These are phyloP conservation scores for Tinamus major DNA, from an alignment of 2,797 vertebrate species.

Conservation along the genomic window DNA sequence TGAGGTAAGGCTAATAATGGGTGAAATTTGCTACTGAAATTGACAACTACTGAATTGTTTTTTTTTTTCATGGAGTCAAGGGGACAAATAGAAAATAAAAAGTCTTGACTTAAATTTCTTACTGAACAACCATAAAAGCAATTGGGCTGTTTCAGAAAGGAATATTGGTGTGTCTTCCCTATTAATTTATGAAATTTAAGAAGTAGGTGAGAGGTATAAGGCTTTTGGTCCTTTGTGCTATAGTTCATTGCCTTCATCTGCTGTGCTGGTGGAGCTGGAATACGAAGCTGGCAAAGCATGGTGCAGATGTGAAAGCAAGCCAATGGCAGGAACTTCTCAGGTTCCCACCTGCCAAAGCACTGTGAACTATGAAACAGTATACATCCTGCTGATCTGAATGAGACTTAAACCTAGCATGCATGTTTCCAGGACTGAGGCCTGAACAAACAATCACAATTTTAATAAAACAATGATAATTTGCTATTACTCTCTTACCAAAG, in stretches of 20 bases:
- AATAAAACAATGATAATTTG: not conserved
- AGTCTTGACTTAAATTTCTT: not conserved
- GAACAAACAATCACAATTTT: not conserved
- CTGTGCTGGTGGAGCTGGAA: not conserved
- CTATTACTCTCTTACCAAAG: not conserved
- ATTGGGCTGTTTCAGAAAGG: not conserved
- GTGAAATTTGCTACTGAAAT: not conserved
- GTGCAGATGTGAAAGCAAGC: not conserved
- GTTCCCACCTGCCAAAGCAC: not conserved
- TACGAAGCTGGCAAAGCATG: slow-evolving; percentile 1
- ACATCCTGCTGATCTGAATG: not conserved
- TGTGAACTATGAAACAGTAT: not conserved
- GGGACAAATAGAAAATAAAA: not conserved
- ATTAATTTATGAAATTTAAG: not conserved
- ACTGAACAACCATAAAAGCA: not conserved
- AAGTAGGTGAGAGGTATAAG: not conserved
- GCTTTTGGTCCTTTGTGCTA: not conserved
- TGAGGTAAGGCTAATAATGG: not conserved
- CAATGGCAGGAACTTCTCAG: not conserved
- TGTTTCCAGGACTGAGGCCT: not conserved
- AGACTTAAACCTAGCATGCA: not conserved
- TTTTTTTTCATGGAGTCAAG: not conserved
- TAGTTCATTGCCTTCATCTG: slow-evolving; percentile 3
- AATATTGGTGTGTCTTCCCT: not conserved
- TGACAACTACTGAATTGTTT: not conserved